Evolutionary conservation across 2,797 vertebrate species (phyloP), one percentile per base, ranked within the genome.

Genomic region (Pempheris klunzingeri): DNA sequence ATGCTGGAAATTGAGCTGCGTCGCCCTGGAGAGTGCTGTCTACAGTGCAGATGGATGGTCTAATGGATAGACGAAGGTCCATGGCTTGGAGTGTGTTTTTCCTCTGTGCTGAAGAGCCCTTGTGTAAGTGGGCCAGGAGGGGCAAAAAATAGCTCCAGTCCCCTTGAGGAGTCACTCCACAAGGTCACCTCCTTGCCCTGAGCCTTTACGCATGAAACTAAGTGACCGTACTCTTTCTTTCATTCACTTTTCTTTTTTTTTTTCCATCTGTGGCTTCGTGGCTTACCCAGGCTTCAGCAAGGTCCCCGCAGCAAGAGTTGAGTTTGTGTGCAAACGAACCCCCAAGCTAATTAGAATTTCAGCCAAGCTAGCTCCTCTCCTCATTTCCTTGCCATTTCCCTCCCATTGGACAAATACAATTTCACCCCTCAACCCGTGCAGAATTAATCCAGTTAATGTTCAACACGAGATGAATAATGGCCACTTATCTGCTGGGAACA

Each of bases 381-480:
- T 90, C 86, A 80, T 92, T 93, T 91, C 86, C 90, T 84, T 36
- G 24, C 82, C 80, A 74, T 84, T 89, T 86, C 81, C 85, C 75
- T 88, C 78, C 83, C 77, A 76, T 88, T 83, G 84, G 84, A 87
- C 88, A 92, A 94, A 91, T 88, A 92, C 87, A 78, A 89, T 91
- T 88, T 92, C 83, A 91, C 85, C 88, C 89, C 76, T 88, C 80
- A 74, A 83, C 80, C 84, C 81, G 14, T 74, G 80, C 81, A 85
- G 86, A 93, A 92, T 91, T 92, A 93, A 94, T 95, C 92, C 88
- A 88, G 90, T 95, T 94, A 93, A 90, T 91, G 88, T 92, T 90
- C 83, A 92, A 91, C 92, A 82, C 50, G 30, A 83, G 78, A 66
- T 91, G 92, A 93, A 92, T 91, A 94, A 93, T 91, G 86, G 81